These are phyloP conservation scores for Phylloscopus trochilus DNA, from an alignment of 2,113 vertebrate genomes.

Conservation along the genomic window DNA sequence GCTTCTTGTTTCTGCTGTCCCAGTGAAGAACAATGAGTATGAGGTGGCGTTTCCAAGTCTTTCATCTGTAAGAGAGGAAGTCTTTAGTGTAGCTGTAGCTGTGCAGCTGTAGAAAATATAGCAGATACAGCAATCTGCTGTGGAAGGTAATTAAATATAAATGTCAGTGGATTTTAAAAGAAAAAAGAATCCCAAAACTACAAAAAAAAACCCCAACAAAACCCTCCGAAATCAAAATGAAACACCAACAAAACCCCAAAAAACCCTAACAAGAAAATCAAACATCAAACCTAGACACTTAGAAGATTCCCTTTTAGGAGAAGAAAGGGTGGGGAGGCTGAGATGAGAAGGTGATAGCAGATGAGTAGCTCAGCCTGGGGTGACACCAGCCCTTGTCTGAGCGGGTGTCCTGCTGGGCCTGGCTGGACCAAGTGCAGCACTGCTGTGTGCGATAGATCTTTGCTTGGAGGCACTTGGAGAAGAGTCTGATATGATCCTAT, in stretches of 20 bases:
- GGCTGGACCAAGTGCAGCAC: accelerated
- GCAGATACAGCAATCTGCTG: not conserved
- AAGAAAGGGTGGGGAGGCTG: not conserved
- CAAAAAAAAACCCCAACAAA: not conserved
- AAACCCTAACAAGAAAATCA: not conserved
- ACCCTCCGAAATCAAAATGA: not conserved
- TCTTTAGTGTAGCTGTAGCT: not conserved
- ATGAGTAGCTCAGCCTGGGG: not conserved
- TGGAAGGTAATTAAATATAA: not conserved
- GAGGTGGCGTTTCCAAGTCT: not conserved
- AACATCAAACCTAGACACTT: not conserved
- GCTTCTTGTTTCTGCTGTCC: not conserved
- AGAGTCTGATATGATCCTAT: not conserved
- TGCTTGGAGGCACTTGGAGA: not conserved
- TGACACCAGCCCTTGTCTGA: not conserved
- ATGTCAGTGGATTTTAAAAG: not conserved
- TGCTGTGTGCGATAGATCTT: not conserved
- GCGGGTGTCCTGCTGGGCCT: not conserved
- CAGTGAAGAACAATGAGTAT: not conserved
- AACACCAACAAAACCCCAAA: not conserved
- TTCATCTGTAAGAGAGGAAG: not conserved
- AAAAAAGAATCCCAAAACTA: not conserved
- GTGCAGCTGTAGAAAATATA: not conserved
- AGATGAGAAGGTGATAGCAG: not conserved
- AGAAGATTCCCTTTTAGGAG: not conserved